Percentiles rank a stretch among this genome's conserved stretches.
Evolutionary conservation across 2,888 invertebrate genomes (phyloP).

Genomic region (Strigamia crassipes): DNA sequence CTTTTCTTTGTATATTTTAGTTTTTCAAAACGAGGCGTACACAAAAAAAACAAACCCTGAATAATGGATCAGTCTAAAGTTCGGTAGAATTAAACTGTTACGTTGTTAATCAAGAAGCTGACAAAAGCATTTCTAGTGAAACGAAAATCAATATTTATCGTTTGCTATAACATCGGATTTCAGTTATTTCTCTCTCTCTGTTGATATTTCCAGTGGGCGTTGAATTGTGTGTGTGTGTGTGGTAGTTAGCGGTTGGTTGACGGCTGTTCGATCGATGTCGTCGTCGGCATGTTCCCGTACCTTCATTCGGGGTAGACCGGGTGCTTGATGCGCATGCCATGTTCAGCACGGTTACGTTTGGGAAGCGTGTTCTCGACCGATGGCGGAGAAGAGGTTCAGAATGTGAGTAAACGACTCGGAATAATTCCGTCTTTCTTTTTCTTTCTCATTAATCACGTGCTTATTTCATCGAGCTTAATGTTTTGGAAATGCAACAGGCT

Average conservation of each 20-base stretch:
- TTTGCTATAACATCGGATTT: conserved; percentile 8
- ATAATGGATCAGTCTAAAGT: neutral
- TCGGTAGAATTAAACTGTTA: neutral
- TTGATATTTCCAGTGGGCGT: conserved; percentile 28
- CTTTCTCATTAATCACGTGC: neutral
- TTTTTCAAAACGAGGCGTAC: neutral
- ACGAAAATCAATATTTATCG: conserved; percentile 9
- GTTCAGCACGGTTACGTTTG: conserved; percentile 32
- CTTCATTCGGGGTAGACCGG: neutral
- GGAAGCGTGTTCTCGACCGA: conserved; percentile 37
- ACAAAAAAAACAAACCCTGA: neutral
- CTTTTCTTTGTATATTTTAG: neutral
- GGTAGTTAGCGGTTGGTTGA: conserved; percentile 36
- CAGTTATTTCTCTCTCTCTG: neutral
- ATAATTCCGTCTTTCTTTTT: neutral
- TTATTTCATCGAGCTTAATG: neutral
- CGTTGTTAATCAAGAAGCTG: neutral
- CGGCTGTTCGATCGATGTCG: conserved; percentile 30
- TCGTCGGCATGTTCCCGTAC: neutral
- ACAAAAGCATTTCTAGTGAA: neutral
- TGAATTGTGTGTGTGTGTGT: neutral
- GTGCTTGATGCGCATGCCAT: conserved; percentile 35
- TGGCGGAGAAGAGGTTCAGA: conserved; percentile 35
- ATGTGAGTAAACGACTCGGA: neutral
- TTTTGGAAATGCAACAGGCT: conserved; percentile 24